Conservation (phyloP, 2,113 vertebrate genomes). For the Acinonyx jubatus region DNA sequence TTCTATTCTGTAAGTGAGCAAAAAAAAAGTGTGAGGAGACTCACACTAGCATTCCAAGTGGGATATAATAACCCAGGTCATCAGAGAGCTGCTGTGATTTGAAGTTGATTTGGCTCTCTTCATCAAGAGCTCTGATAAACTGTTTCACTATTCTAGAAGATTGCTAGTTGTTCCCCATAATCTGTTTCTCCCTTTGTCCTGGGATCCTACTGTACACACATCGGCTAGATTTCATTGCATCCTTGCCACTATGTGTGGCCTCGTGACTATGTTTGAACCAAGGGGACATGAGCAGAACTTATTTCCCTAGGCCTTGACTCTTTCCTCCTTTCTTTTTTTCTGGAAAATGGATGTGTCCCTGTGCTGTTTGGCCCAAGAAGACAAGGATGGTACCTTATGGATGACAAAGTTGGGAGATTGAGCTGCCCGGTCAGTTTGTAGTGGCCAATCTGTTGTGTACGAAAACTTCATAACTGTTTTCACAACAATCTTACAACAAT, state of each 20-base stretch:
- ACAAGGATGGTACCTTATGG: neutral
- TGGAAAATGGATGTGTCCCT: neutral
- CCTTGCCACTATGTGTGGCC: neutral
- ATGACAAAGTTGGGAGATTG: neutral
- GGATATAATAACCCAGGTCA: neutral
- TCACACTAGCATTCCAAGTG: neutral
- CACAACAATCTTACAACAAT: too few relatives aligned
- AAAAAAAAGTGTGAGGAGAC: neutral
- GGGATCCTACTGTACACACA: neutral
- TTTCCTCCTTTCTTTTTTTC: neutral
- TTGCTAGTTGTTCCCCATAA: neutral
- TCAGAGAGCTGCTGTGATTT: neutral
- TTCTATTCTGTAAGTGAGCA: slow-evolving; percentile 1
- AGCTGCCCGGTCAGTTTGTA: neutral
- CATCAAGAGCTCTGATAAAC: neutral
- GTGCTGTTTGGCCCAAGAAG: neutral
- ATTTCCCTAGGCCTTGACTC: neutral
- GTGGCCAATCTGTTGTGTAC: neutral
- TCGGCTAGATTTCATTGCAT: neutral
- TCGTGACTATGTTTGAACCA: neutral
- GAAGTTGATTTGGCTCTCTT: neutral
- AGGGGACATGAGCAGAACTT: neutral
- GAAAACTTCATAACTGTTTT: neutral
- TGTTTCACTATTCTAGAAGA: neutral
- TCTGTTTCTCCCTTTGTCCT: neutral